phyloP scores from a whole-genome alignment of 2,797 vertebrate species.

The Huso huso region DNA sequence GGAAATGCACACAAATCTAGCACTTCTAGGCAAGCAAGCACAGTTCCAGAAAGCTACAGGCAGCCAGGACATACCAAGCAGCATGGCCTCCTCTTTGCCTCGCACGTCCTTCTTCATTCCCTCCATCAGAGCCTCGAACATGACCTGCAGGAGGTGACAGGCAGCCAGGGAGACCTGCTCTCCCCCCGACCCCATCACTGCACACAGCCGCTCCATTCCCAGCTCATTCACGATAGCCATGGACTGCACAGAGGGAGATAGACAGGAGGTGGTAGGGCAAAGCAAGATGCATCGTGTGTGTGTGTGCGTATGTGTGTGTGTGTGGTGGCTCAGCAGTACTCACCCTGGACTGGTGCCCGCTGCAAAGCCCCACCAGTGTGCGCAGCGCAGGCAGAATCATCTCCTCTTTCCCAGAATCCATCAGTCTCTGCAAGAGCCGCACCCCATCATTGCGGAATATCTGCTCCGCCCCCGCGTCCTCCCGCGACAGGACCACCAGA shows the following conservation, averaged over 20 bases:
- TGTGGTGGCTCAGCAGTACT: constrained; percentile 19
- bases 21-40: too few relatives aligned
- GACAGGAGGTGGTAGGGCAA: constrained; percentile 21
- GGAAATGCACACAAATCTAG: background rate
- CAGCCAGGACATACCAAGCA: constrained; percentile 72
- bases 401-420: constrained; percentile 74
- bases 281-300: background rate
- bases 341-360: constrained; percentile 87
- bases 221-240: constrained; percentile 77
- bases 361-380: constrained; percentile 85
- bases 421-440: constrained; percentile 69
- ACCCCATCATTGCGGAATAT: constrained; percentile 90
- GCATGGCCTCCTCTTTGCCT: constrained; percentile 81
- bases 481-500: constrained; percentile 86
- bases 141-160: constrained; percentile 85
- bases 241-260: constrained; percentile 56
- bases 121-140: constrained; percentile 86
- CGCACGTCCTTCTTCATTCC: constrained; percentile 78
- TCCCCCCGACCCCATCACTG: constrained; percentile 71
- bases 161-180: constrained; percentile 78
- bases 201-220: constrained; percentile 76
- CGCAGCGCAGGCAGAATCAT: constrained; percentile 80
- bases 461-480: constrained; percentile 89
- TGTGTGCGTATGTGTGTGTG: too few relatives aligned
- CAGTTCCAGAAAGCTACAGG: constrained; percentile 23